Base-by-base conservation (phyloP, 2,113 vertebrate species). In the Apus apus region DNA sequence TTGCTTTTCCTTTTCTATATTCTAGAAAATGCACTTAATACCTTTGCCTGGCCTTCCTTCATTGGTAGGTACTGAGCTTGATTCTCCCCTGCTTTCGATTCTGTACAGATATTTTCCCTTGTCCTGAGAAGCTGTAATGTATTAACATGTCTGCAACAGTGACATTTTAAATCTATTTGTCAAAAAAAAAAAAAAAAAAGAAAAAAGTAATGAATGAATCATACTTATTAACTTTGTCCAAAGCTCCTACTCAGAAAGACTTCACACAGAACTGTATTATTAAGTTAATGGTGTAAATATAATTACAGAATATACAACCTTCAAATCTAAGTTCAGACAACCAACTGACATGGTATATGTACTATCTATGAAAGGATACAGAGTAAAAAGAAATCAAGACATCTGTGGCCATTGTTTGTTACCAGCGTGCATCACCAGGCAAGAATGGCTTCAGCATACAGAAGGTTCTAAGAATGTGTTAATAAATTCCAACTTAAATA, bases 401-500 rank as follows among this genome's bases (percentile, higher is more conserved):
- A 64, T 11, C 4, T 50, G 3, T 56, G 36, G 22, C 56, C 23
- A 29, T 48, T 68, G 6, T 76, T 57, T 48, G 4, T 71, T 78
- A 84, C 48, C 60, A 68, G 56, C 36, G 23, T 38, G 19, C 29
- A 30, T 51, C 0, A 0, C 15, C 30, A 56, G 43, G 79, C 29
- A 89, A 81, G 36, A 85, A 70, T 48, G 16, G n/a, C 46, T 91
- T 82, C 4, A 3, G 67, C 13, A 66, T 74, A 70, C 13, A 38
- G 84, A 86, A 92, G 36, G 27, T 75, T 94, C 51, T 91, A 93
- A 85, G 54, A 96, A 45, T 26, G 54, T 46, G 26, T 88, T 78
- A 93, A 91, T 87, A 74, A 92, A 93, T 96, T 88, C 85, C 86
- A 88, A 76, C 71, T 57, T 83, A 90, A 95, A 92, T 89, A 83